Base-by-base conservation (phyloP, 2,113 vertebrate genomes). In the Siphamia tubifer region DNA sequence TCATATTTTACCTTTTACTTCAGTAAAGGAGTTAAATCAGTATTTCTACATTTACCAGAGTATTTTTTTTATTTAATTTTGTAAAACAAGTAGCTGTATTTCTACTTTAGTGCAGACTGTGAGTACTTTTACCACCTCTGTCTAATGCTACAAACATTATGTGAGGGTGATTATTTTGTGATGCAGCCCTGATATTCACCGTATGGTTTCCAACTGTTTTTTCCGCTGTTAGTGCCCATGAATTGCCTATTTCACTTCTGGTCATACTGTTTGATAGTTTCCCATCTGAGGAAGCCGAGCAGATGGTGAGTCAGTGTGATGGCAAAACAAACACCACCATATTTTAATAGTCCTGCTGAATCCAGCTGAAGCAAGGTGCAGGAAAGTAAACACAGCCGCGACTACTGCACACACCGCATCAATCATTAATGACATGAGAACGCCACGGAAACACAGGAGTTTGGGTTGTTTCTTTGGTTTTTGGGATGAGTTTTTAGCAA, bases 301-400 rank as follows among this genome's bases (percentile, higher is more conserved):
- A 66, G 54, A 74, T 66, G 71, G 35, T 7, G 8, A 16, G 25
- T 20, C 9, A 6, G 19, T 6, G 23, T 1, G 10, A 42, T 8
- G 10, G 23, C 19, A n/a, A 54, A 74, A 53, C 67, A 73, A 70
- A 78, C 35, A 53, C 31, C 24, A 31, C 23, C 0, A 10, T 9
- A 39, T 61, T 39, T 31, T n/a, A 55, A 6, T 4, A 9, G 0
- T 74, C 75, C 69, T 40, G 78, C 61, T 74, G 28, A 47, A 66
- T 76, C 82, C 77, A 69, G 74, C 32, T 27, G 20, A 56, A 53
- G 35, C 53, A 28, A 60, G 69, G 39, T 38, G 12, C 25, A 44
- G 11, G 30, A 51, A 24, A 63, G 76, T 81, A 70, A 78, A 63
- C 32, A 60, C 34, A 56, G 49, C n/a, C 51, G 31, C 28, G 40